phyloP scores from a whole-genome alignment of 2,888 invertebrate genomes.

The Nasonia oneida region DNA sequence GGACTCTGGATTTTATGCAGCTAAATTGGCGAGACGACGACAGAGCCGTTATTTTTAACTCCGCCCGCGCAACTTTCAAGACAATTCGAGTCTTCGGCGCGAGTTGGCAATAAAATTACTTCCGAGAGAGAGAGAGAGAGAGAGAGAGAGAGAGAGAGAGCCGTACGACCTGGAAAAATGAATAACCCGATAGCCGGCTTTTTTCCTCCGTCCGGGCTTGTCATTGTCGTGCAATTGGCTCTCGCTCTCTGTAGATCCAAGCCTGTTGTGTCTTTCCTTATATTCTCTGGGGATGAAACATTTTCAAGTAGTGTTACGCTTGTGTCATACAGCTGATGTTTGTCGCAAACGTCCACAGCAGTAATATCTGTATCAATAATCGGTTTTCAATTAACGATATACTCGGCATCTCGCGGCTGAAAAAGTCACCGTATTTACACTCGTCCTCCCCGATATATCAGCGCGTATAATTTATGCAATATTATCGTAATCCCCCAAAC shows the following conservation, averaged over 20 bases:
- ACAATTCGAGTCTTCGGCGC: conserved; percentile 10
- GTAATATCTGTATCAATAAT: too few species aligned
- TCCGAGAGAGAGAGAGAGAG: neutral
- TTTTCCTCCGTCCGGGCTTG: neutral
- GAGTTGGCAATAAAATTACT: conserved; percentile 25
- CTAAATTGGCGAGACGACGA: neutral
- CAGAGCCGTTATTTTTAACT: conserved; percentile 22
- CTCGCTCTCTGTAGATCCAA: neutral
- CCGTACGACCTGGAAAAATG: neutral
- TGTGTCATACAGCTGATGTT: neutral
- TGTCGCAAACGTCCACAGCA: neutral
- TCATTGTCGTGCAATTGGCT: conserved; percentile 1
- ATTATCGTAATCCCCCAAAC: conserved; percentile 61
- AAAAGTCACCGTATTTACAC: neutral
- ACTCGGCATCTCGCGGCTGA: neutral
- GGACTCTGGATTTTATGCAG: neutral
- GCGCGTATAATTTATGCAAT: conserved; percentile 65
- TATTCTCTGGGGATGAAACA: neutral
- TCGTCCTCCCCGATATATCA: too few species aligned
- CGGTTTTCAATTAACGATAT: neutral
- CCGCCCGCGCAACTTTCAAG: conserved; percentile 19
- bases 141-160: neutral
- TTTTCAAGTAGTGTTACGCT: neutral
- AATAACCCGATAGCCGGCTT: neutral
- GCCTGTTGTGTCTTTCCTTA: neutral